Percentiles rank a stretch among this genome's conserved stretches.
These are phyloP conservation scores for Blastomussa wellsi DNA, from an alignment of 92 coral and sea anemone species.

Conservation along the genomic window DNA sequence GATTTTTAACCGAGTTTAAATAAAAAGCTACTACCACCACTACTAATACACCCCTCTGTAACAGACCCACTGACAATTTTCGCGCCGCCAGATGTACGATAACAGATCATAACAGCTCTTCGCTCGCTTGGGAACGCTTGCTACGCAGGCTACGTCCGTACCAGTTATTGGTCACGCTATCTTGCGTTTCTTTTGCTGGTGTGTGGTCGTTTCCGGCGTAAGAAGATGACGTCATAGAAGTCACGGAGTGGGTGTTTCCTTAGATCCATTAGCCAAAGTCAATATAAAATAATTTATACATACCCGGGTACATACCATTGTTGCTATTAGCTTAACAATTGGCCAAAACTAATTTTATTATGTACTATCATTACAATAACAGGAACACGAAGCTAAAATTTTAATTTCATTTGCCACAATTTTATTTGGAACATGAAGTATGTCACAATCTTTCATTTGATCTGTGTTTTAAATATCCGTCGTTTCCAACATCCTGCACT, in stretches of 20 bases:
- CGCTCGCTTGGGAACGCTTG: no score
- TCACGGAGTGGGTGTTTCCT: no score
- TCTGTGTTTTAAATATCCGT: neutral
- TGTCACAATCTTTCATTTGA: conserved; percentile 1
- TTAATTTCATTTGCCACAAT: neutral
- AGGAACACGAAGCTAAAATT: neutral
- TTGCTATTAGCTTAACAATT: neutral
- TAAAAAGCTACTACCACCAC: no score
- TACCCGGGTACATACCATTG: conserved; percentile 10
- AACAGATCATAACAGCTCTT: no score
- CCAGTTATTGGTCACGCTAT: no score
- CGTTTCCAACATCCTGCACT: neutral
- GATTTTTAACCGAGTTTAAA: no score
- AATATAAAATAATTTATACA: neutral
- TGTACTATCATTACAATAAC: neutral
- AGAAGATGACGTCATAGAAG: neutral
- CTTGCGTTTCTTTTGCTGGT: no score
- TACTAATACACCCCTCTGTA: no score
- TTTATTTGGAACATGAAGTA: neutral
- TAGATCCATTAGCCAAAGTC: neutral
- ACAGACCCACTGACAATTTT: no score
- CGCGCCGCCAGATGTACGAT: no score
- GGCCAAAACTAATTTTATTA: neutral
- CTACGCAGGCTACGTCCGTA: no score
- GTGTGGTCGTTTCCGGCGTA: no score